phyloP scores from a whole-genome alignment of 2,797 vertebrate genomes.

The Artibeus lituratus region DNA sequence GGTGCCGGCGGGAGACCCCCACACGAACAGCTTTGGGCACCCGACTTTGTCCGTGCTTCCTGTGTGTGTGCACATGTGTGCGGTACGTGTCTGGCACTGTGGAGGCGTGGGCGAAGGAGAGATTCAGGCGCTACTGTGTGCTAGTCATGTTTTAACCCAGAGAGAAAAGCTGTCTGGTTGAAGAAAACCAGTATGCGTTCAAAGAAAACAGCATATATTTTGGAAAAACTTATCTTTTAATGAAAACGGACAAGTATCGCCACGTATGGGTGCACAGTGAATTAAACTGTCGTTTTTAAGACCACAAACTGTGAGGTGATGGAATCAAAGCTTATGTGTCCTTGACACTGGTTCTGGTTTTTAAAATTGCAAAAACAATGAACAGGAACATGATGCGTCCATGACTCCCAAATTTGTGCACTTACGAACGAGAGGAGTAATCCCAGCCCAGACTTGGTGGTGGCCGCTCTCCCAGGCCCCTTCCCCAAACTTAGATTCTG shows the following conservation, averaged over 20 bases:
- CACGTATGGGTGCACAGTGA: not conserved
- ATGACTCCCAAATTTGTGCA: not conserved
- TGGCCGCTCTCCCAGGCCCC: not conserved
- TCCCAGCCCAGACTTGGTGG: fast-evolving
- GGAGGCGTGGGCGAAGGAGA: not conserved
- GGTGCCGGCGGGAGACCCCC: not conserved
- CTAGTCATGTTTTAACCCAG: no score
- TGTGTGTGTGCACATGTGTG: not conserved
- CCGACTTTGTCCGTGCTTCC: not conserved
- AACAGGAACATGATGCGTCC: not conserved
- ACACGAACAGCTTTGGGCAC: no score
- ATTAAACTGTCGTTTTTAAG: not conserved
- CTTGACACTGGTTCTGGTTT: not conserved
- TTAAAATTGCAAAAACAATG: not conserved
- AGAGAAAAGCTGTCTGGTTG: not conserved
- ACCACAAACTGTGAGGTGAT: not conserved
- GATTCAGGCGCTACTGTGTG: no score
- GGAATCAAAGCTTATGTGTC: not conserved
- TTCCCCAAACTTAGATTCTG: fast-evolving
- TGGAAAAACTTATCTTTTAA: no score
- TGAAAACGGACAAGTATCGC: no score
- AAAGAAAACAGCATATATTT: no score
- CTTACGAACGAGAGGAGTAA: not conserved
- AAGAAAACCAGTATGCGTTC: no score
- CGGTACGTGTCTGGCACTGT: not conserved